A percentile compares a stretch with the other conserved stretches of the same genome.
phyloP scores from a whole-genome alignment of 2,113 vertebrate species.

The Sylvilagus bachmani region DNA sequence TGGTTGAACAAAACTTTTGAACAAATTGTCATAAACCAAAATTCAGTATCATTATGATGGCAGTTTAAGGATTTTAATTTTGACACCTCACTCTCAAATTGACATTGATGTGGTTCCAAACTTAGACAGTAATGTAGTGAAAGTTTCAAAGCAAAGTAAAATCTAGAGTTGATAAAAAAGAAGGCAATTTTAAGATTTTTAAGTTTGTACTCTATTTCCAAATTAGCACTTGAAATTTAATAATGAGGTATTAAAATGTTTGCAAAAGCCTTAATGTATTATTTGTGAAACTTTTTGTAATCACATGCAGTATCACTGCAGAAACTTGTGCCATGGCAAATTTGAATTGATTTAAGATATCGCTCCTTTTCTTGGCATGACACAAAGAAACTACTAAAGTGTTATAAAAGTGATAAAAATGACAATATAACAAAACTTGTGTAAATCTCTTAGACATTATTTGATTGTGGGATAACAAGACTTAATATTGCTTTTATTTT shows the following conservation, averaged over 20 bases:
- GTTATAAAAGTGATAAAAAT: neutral
- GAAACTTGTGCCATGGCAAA: neutral
- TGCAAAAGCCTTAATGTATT: neutral
- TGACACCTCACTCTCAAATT: slow-evolving; percentile 48
- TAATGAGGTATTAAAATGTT: neutral
- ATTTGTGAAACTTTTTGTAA: slow-evolving; percentile 35
- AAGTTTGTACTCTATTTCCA: neutral
- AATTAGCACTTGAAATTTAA: slow-evolving; percentile 13
- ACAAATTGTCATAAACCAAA: slow-evolving; percentile 1
- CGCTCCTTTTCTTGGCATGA: neutral
- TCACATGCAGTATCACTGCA: neutral
- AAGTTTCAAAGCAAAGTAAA: slow-evolving; percentile 65
- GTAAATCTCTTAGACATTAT: neutral
- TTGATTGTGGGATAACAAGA: slow-evolving; percentile 26
- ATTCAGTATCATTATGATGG: slow-evolving; percentile 59
- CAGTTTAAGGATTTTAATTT: slow-evolving; percentile 62
- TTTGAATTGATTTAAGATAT: neutral
- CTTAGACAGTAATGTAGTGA: neutral
- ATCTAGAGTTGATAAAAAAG: slow-evolving; percentile 50
- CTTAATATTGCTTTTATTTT: neutral
- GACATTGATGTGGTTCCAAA: slow-evolving; percentile 64
- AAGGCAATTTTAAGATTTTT: neutral
- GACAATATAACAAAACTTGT: neutral
- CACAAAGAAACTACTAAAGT: neutral
- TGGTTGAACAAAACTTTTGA: slow-evolving; percentile 57